Conservation (phyloP, 2,797 vertebrate species). For the Somateria mollissima region DNA sequence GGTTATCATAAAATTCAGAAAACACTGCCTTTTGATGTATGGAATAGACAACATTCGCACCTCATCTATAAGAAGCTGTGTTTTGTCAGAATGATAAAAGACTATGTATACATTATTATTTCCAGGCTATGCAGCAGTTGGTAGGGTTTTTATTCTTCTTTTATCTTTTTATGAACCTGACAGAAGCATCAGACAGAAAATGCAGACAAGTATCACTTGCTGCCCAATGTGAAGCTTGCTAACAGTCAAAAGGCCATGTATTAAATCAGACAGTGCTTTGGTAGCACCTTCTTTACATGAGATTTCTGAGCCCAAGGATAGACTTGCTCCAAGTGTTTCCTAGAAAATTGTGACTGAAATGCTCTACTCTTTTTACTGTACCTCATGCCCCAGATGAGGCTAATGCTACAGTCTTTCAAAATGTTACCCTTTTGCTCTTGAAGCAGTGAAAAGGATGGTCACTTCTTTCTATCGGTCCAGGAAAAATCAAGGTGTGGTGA, state of each 20-base stretch:
- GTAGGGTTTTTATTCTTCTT: not conserved
- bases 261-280: not conserved
- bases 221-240: not conserved
- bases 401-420: not conserved
- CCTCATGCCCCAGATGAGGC: rapidly evolving
- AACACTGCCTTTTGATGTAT: not conserved
- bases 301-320: not conserved
- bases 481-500: not conserved
- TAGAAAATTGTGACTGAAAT: not conserved
- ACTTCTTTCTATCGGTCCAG: not conserved
- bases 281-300: not conserved
- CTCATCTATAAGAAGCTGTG: not conserved
- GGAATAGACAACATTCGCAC: not conserved
- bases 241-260: not conserved
- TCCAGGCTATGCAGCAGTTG: not conserved
- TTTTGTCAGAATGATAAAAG: not conserved
- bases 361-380: rapidly evolving
- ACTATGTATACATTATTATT: not conserved
- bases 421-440: not conserved
- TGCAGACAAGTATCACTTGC: not conserved
- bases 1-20: not conserved
- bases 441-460: not conserved
- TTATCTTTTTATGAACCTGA: not conserved
- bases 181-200: not conserved
- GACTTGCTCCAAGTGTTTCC: not conserved